A percentile compares a stretch with the other conserved stretches of the same genome.
Evolutionary conservation across 2,113 vertebrate genomes (phyloP).

Genomic region (Pseudois nayaur): DNA sequence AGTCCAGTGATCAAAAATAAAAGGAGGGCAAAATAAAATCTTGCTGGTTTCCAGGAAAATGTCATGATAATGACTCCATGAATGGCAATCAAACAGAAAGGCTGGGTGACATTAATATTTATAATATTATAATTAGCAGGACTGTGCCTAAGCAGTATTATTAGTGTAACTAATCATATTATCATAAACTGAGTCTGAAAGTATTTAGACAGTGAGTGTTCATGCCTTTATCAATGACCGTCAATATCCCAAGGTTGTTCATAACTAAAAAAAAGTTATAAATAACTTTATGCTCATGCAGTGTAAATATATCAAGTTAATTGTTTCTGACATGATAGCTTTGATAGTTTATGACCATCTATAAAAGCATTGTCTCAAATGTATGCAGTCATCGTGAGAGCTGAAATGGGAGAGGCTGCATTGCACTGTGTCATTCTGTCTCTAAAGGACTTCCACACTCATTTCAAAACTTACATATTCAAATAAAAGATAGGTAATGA

Average conservation of each 20-base stretch:
- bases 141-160: conserved; percentile 76
- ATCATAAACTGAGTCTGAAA: conserved; percentile 77
- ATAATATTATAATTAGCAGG: conserved; percentile 81
- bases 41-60: conserved; percentile 61
- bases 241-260: conserved; percentile 54
- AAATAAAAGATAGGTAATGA: background rate
- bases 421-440: background rate
- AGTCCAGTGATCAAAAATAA: conserved; percentile 50
- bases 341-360: background rate
- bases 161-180: conserved; percentile 80
- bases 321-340: background rate
- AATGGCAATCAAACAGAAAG: conserved; percentile 80
- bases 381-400: background rate
- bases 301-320: background rate
- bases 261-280: background rate
- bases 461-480: conserved; percentile 19
- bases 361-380: background rate
- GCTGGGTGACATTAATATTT: conserved; percentile 81
- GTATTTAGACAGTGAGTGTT: conserved; percentile 66
- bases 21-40: conserved; percentile 51
- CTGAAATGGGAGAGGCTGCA: background rate
- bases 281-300: background rate
- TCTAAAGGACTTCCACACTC: background rate
- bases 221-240: conserved; percentile 75
- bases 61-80: conserved; percentile 70